Conservation (phyloP, 2,113 vertebrate species). For the Bungarus multicinctus region DNA sequence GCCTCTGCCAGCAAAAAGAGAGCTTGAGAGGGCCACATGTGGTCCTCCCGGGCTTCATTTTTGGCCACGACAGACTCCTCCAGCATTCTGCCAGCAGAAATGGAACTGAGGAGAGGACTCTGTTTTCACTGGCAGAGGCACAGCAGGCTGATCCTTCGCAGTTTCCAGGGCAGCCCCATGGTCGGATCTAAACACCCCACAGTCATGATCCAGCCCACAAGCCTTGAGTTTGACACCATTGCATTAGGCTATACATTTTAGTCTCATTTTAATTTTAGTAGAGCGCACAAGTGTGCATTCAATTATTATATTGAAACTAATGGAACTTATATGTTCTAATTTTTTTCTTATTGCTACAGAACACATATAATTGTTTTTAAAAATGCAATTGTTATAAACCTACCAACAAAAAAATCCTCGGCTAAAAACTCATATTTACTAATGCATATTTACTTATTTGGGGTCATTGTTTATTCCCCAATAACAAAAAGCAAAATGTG, state of each 20-base stretch:
- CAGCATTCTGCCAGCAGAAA: too few species aligned
- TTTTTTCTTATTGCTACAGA: neutral
- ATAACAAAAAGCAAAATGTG: constrained; percentile 55
- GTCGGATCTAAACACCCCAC: too few species aligned
- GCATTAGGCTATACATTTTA: neutral
- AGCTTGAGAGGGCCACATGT: too few species aligned
- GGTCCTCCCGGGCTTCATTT: too few species aligned
- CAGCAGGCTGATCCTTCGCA: too few species aligned
- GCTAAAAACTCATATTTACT: constrained; percentile 61
- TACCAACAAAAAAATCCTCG: constrained; percentile 28
- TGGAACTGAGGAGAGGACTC: too few species aligned
- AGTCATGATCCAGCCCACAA: too few species aligned
- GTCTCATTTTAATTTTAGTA: neutral
- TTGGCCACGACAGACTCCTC: too few species aligned
- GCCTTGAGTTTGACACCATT: too few species aligned
- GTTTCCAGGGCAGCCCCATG: too few species aligned
- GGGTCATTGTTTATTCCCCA: constrained; percentile 57
- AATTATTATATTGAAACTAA: neutral
- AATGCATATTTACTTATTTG: constrained; percentile 56
- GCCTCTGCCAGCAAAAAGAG: too few species aligned
- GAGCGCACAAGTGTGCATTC: neutral
- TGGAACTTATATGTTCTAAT: neutral
- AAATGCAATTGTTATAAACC: constrained; percentile 27
- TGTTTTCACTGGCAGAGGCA: too few species aligned
- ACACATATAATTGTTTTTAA: constrained; percentile 53